Conservation (phyloP, 2,888 invertebrate genomes). For the Graphium colonna region DNA sequence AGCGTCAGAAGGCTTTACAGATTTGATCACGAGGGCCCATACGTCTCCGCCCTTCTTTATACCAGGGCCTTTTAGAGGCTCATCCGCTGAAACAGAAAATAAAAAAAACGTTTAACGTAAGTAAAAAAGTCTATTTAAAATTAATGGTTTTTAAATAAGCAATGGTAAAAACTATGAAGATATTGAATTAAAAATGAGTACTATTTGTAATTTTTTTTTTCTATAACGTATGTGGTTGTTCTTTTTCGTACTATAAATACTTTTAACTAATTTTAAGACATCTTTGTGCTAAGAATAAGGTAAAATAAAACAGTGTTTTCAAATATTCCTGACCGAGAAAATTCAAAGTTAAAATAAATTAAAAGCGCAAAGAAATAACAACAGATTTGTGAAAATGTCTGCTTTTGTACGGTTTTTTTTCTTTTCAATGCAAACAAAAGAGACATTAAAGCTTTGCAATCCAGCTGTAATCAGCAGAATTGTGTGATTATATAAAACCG, state of each 20-base stretch:
- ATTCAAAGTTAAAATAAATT: constrained; percentile 5
- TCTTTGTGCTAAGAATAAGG: constrained; percentile 1
- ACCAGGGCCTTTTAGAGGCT: constrained; percentile 66
- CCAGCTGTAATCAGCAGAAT: constrained; percentile 15
- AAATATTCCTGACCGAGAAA: not conserved
- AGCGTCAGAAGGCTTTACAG: constrained; percentile 84
- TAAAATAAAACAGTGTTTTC: not conserved
- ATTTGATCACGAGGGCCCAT: constrained; percentile 90
- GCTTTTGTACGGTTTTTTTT: not conserved
- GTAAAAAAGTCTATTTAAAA: too few species aligned
- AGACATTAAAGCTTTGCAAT: constrained; percentile 12
- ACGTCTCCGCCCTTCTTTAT: constrained; percentile 86
- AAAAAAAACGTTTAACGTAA: too few species aligned
- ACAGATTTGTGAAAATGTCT: not conserved
- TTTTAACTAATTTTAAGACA: too few species aligned
- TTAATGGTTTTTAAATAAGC: too few species aligned
- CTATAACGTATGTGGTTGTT: too few species aligned
- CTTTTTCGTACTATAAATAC: too few species aligned
- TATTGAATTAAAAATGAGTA: too few species aligned
- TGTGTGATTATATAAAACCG: constrained; percentile 5
- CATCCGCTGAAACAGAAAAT: constrained; percentile 63
- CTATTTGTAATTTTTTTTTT: too few species aligned
- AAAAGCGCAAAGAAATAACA: constrained; percentile 1
- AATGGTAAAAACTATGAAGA: too few species aligned
- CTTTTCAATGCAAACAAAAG: constrained; percentile 10